Percentiles rank a stretch among this genome's conserved stretches.
These are phyloP conservation scores for Eupeodes corollae DNA, from an alignment of 1,140 invertebrate genomes.

Conservation along the genomic window DNA sequence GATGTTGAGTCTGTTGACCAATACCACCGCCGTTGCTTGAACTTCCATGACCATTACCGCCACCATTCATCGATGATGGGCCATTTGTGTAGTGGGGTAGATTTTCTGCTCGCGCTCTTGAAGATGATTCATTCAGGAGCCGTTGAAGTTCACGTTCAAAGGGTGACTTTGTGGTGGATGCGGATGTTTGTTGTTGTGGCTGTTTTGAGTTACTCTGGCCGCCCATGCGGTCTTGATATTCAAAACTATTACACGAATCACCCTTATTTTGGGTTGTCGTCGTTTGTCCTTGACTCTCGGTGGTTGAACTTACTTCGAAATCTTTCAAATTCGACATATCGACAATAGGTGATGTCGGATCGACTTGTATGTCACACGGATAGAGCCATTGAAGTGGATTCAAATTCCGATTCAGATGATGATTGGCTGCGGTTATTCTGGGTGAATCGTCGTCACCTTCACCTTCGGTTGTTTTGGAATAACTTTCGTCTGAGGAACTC, in stretches of 20 bases:
- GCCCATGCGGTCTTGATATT: constrained; percentile 35
- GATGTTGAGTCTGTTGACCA: constrained; percentile 24
- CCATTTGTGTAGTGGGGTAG: neutral
- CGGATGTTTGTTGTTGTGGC: constrained; percentile 20
- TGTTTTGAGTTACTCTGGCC: constrained; percentile 9
- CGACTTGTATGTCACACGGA: constrained; percentile 48
- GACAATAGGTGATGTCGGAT: constrained; percentile 26
- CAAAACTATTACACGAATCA: constrained; percentile 52
- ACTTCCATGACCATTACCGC: neutral
- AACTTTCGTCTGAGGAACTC: constrained; percentile 70
- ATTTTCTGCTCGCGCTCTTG: constrained; percentile 13
- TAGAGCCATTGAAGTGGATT: constrained; percentile 46
- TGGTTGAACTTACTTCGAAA: constrained; percentile 34
- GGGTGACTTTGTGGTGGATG: constrained; percentile 38
- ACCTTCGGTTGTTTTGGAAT: constrained; percentile 55
- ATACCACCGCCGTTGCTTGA: constrained; percentile 3
- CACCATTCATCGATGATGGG: neutral
- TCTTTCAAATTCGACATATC: constrained; percentile 30
- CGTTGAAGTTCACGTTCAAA: constrained; percentile 64
- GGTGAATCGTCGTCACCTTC: constrained; percentile 36
- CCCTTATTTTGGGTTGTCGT: constrained; percentile 41
- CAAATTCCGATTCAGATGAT: constrained; percentile 8
- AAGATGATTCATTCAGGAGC: constrained; percentile 49
- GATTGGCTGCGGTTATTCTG: constrained; percentile 15
- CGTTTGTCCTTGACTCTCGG: constrained; percentile 38